Conservation (phyloP, 2,888 invertebrate species). For the Cremastinae sp. region DNA sequence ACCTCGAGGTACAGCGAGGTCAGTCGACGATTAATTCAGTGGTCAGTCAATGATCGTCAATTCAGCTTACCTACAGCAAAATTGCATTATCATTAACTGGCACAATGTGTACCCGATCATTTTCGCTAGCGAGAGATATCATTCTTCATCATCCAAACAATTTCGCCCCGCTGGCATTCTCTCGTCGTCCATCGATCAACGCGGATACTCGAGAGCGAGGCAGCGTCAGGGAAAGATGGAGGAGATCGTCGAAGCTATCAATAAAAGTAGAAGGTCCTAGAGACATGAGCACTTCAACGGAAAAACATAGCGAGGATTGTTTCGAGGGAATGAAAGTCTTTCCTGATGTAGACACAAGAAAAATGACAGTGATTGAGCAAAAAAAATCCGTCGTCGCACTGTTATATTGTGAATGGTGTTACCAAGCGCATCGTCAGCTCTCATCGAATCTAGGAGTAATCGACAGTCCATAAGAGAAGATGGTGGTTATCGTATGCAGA, state of each 20-base stretch:
- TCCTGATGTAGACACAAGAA: neutral
- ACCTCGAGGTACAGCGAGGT: slow-evolving; percentile 25
- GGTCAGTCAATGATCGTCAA: slow-evolving; percentile 37
- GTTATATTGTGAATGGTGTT: slow-evolving; percentile 45
- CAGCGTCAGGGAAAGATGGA: neutral
- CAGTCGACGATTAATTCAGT: slow-evolving; percentile 42
- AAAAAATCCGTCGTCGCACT: slow-evolving; percentile 38
- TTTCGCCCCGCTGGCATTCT: slow-evolving; percentile 35
- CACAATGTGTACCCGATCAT: neutral
- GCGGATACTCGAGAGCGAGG: slow-evolving; percentile 9
- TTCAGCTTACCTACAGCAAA: slow-evolving; percentile 17
- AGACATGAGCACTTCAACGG: slow-evolving; percentile 14
- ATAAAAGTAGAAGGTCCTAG: slow-evolving; percentile 23
- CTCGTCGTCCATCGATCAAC: slow-evolving; percentile 40
- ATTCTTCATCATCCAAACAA: slow-evolving; percentile 45
- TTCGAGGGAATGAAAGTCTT: slow-evolving; percentile 5
- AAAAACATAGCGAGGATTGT: slow-evolving; percentile 18
- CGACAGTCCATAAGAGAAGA: neutral
- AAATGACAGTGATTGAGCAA: slow-evolving; percentile 55
- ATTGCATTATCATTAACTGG: slow-evolving; percentile 46
- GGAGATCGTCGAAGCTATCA: slow-evolving; percentile 39
- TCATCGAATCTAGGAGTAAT: neutral
- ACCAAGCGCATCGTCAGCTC: slow-evolving; percentile 50
- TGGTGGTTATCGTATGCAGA: slow-evolving; percentile 28
- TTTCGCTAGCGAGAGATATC: slow-evolving; percentile 25